phyloP scores from a whole-genome alignment of 2,888 invertebrate genomes.

The Dynastes tityus region DNA sequence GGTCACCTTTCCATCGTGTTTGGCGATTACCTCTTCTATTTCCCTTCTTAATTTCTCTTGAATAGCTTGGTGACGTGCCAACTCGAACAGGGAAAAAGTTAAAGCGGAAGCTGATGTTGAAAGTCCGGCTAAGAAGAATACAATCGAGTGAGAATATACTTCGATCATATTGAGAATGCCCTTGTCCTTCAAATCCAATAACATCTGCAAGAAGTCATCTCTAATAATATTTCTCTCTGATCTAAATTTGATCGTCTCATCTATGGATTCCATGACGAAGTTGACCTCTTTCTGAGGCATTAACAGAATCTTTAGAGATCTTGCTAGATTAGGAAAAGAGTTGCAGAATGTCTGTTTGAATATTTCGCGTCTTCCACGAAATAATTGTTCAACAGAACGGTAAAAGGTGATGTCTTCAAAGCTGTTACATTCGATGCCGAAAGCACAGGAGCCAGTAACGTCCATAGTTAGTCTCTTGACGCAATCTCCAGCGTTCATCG shows the following conservation, averaged over 20 bases:
- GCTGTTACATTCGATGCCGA: slow-evolving; percentile 34
- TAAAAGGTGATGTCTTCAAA: slow-evolving; percentile 52
- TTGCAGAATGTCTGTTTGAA: background rate
- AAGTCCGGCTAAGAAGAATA: slow-evolving; percentile 66
- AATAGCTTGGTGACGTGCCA: slow-evolving; percentile 64
- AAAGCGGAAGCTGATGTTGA: slow-evolving; percentile 66
- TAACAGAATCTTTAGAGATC: slow-evolving; percentile 12
- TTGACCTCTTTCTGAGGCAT: slow-evolving; percentile 1
- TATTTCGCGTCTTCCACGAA: background rate
- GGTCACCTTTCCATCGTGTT: slow-evolving; percentile 63
- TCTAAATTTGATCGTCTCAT: slow-evolving; percentile 14
- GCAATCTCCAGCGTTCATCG: slow-evolving; percentile 28
- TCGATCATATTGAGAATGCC: slow-evolving; percentile 57
- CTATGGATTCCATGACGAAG: slow-evolving; percentile 12
- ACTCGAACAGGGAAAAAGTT: slow-evolving; percentile 63
- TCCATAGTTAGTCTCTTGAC: slow-evolving; percentile 28
- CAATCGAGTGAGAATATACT: slow-evolving; percentile 62
- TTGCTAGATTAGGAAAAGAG: slow-evolving; percentile 30
- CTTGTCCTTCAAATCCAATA: slow-evolving; percentile 37
- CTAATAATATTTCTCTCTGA: slow-evolving; percentile 12
- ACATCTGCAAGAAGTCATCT: slow-evolving; percentile 41
- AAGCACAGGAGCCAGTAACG: slow-evolving; percentile 39
- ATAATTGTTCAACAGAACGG: background rate
- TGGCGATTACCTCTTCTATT: slow-evolving; percentile 64
- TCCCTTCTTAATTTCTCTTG: slow-evolving; percentile 68